Base-by-base conservation (phyloP, 2,888 invertebrate species). In the Esperia sulphurella region DNA sequence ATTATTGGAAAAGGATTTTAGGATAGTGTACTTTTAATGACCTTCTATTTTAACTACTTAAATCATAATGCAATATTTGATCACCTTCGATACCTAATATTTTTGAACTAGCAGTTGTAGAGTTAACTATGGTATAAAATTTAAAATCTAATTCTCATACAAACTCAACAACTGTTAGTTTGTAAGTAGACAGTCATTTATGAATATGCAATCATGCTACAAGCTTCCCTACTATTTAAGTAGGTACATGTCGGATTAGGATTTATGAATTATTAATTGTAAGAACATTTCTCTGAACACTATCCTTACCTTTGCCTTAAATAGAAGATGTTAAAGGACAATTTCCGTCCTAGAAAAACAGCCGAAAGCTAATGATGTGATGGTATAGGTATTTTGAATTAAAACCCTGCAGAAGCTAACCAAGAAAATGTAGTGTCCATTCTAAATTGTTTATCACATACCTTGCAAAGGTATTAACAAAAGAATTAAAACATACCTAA, bases 401-500 rank as follows among this genome's bases (percentile, higher is more conserved):
- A 49, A 55, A 33, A 57, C 63, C 68, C 68, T 59, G 64, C 70
- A 63, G 65, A 63, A 64, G 43, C 31, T 69, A 68, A 63, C 63
- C 37, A 12, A 37, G 12, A 37, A n/a, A 12, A n/a, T 45, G 74
- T 83, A 81, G 81, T 78, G 71, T 76, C 77, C 76, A 69, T 79
- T 79, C 77, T 75, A 73, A 80, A 79, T 77, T 74, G 79, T 80
- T 81, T 74, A 65, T 63, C 67, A 75, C 68, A 72, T 72, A 81
- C 85, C 84, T 86, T 86, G 67, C 82, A 84, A 86, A 86, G 87
- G 86, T 88, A 80, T 83, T 78, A 71, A 75, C 67, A 76, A 81
- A 79, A 78, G 75, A 83, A 84, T 13, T 14, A 39, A 14, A 39
- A 14, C 85, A 21, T 21, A 21, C 21, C 21, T 21, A 21, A 21